phyloP scores from a whole-genome alignment of 2,888 invertebrate species.

The Amblyjoppa fuscipennis region DNA sequence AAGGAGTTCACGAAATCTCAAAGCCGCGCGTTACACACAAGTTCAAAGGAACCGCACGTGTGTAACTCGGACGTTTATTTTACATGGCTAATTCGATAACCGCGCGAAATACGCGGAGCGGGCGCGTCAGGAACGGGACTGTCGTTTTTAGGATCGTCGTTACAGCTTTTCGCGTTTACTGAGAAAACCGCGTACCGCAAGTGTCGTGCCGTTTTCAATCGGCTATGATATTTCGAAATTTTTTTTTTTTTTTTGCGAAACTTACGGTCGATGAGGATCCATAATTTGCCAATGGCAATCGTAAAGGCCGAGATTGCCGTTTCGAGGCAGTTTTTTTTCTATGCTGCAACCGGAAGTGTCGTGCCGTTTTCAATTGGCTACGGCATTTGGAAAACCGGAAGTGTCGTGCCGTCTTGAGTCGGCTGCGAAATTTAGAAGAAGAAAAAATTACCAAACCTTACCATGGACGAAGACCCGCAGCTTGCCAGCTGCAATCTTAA shows the following conservation, averaged over 20 bases:
- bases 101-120: constrained; percentile 41
- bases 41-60: constrained; percentile 53
- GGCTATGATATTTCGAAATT: not conserved
- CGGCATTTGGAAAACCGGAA: not conserved
- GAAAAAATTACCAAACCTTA: not conserved
- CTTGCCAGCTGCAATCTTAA: not conserved
- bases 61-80: constrained; percentile 58
- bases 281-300: too few species aligned
- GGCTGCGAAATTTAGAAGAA: not conserved
- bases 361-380: too few species aligned
- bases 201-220: not conserved
- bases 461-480: not conserved
- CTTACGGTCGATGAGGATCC: too few species aligned
- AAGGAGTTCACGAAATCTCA: constrained; percentile 31
- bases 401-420: too few species aligned
- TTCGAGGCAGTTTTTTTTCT: too few species aligned
- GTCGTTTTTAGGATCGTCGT: constrained; percentile 16
- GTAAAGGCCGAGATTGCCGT: too few species aligned
- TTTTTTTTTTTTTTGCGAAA: too few species aligned
- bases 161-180: not conserved
- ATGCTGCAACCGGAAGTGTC: too few species aligned
- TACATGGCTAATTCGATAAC: constrained; percentile 61
- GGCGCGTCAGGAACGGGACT: not conserved
- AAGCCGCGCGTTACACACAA: constrained; percentile 24
- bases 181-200: constrained; percentile 13